Conservation (phyloP, 2,888 invertebrate species). For the Drosophila prolongata region DNA sequence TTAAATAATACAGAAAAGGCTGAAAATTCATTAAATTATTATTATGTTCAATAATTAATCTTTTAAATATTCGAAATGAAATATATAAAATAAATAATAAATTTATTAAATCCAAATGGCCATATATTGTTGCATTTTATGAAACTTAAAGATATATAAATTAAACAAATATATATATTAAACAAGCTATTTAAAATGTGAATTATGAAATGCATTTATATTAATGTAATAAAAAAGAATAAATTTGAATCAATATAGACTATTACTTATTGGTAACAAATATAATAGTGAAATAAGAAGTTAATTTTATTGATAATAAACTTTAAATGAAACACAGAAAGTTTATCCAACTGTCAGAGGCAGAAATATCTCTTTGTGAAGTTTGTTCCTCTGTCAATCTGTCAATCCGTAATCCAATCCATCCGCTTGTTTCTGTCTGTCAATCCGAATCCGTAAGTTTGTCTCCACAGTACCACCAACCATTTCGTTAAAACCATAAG, state of each 20-base stretch:
- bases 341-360: constrained; percentile 8
- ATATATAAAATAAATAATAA: no score
- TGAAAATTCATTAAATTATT: neutral
- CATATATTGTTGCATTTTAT: no score
- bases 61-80: no score
- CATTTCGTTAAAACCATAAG: constrained; percentile 15
- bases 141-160: no score
- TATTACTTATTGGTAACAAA: no score
- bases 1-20: neutral
- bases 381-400: constrained; percentile 22
- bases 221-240: no score
- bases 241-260: no score
- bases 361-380: neutral
- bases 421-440: constrained; percentile 6
- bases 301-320: constrained; percentile 2
- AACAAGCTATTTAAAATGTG: no score
- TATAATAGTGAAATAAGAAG: neutral
- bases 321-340: constrained; percentile 1
- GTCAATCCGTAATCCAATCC: constrained; percentile 10
- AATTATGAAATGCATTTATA: no score
- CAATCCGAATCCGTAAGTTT: constrained; percentile 5
- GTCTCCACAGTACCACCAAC: neutral
- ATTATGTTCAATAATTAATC: no score
- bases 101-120: no score
- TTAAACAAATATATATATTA: no score